Conservation (phyloP, 2,888 invertebrate genomes). For the Himalopsyche kuldschensis region DNA sequence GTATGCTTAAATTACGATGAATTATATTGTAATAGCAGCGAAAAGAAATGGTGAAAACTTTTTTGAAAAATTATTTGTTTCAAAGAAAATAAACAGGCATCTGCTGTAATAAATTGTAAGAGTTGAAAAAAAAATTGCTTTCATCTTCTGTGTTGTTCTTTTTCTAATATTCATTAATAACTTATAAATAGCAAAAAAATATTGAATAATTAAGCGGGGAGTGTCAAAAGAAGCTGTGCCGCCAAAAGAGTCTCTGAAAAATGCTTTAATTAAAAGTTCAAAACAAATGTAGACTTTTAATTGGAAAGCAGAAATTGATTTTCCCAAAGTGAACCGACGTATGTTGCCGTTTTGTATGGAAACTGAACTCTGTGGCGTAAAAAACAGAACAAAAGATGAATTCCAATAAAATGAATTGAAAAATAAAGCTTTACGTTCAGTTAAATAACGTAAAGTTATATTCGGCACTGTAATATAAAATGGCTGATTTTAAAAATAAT, state of each 20-base stretch:
- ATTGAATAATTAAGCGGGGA: not conserved
- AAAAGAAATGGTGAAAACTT: not conserved
- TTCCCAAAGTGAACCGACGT: not conserved
- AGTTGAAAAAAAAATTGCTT: not conserved
- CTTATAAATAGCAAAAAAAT: not conserved
- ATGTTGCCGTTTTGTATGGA: not conserved
- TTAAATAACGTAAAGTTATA: no score
- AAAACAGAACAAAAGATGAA: no score
- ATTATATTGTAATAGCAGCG: no score
- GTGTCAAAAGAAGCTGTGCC: not conserved
- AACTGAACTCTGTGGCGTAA: not conserved
- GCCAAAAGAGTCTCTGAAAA: not conserved
- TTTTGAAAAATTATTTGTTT: not conserved
- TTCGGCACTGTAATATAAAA: no score
- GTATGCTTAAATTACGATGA: no score
- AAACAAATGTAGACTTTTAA: constrained; percentile 24
- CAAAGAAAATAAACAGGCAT: not conserved
- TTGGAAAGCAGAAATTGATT: constrained; percentile 17
- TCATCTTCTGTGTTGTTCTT: not conserved
- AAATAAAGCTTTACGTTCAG: no score
- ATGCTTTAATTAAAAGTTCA: constrained; percentile 20
- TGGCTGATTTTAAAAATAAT: no score
- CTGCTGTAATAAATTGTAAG: not conserved
- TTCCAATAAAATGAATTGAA: no score
- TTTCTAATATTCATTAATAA: not conserved